Base-by-base conservation (phyloP, 1,140 invertebrate genomes). In the Gonioctena quinquepunctata region DNA sequence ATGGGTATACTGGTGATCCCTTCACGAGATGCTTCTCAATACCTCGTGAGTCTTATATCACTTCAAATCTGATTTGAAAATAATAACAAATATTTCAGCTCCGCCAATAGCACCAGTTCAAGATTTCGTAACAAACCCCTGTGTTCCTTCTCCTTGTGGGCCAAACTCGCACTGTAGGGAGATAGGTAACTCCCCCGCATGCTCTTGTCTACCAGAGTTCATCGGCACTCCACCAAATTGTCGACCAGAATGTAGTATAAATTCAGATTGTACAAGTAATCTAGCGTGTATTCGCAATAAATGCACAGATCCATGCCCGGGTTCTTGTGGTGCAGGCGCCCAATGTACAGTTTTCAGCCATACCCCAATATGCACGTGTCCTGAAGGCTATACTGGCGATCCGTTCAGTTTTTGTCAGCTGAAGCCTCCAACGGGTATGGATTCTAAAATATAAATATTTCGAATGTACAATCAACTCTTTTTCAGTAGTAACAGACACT, bases 271-370 rank as follows among this genome's bases (percentile, higher is more conserved):
- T 81, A 77, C 86, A 2, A 83, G 84, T 65, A 86, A 86, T 70
- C 80, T 75, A 75, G 88, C 85, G 13, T 90, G 88, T 72, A 85
- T 89, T 21, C 78, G 84, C 26, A 80, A 87, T 70, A 90, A 89
- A 81, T 92, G 91, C 80, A 80, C 80, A 72, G 88, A 92, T 76
- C 90, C 90, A 18, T 92, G 91, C 75, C 85, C 87, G 8, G 89
- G 89, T 19, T 88, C 89, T 18, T 93, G 91, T 82, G 90, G 90
- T 42, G 64, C 85, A 1, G 87, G 86, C 72, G 89, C 88, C 18
- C 80, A 85, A 73, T 90, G 89, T 78, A 83, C 74, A 76, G 88
- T 90, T 57, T 84, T 87, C 18, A 90, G 88, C 75, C 89, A 90
- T 71, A 87, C 85, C 4, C 89, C 90, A 2, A 86, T 87, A 56